Conservation (phyloP, 2,113 vertebrate genomes). For the Tupaia chinensis region DNA sequence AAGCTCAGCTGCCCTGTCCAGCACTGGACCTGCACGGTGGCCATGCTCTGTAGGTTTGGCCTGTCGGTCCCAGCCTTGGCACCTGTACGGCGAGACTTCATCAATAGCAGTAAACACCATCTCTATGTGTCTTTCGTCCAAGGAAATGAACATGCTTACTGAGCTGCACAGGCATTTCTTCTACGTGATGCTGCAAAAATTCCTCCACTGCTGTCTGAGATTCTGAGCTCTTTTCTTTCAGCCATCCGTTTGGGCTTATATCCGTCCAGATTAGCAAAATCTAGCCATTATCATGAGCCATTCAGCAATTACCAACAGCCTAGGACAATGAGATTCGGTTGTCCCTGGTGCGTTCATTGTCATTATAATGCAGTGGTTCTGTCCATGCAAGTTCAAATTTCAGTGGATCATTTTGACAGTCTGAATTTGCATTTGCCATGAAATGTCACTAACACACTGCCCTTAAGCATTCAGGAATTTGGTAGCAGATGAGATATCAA, state of each 20-base stretch:
- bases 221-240: neutral
- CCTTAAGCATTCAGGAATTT: neutral
- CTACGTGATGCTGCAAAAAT: neutral
- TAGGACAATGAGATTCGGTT: neutral
- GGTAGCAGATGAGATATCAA: neutral
- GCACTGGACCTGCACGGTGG: neutral
- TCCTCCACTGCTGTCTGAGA: neutral
- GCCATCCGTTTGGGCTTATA: neutral
- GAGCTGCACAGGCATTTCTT: neutral
- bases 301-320: neutral
- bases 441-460: neutral
- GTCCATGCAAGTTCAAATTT: neutral
- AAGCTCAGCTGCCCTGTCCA: neutral
- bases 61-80: neutral
- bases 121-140: neutral
- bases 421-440: neutral
- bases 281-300: neutral
- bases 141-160: neutral
- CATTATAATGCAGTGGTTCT: neutral
- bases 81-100: neutral
- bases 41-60: neutral
- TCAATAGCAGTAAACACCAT: neutral
- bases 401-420: conserved; percentile 12
- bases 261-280: neutral
- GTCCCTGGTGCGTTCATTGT: neutral